Base-by-base conservation (phyloP, 2,888 invertebrate genomes). In the Caenorhabditis afra region DNA sequence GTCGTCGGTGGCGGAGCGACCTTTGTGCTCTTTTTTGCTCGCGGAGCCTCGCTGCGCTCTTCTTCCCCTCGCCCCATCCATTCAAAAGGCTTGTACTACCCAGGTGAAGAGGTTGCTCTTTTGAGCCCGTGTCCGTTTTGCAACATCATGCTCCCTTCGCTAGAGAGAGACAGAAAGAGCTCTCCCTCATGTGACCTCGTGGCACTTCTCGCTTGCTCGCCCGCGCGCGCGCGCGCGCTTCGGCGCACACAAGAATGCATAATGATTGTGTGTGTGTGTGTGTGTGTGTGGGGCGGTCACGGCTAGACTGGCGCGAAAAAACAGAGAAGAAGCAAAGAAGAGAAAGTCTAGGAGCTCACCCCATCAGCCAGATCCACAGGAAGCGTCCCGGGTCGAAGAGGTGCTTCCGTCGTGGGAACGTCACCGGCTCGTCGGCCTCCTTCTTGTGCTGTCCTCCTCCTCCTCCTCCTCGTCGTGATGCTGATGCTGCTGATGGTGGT, bases 191-290 rank as follows among this genome's bases (percentile, higher is more conserved):
- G 44, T 44, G 44, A 44, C 44, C 44, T n/a, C 47, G 47, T 20
- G 47, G 8, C 5, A 11, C 18, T n/a, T 47, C 47, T 16, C 47
- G 12, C 53, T 44, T 22, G 29, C 50, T 35, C 52, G n/a, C n/a
- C 35, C 65, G 45, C 55, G 57, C 39, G 22, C 16, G 55, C 29
- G 5, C 47, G 35, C 53, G 45, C 49, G 66, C 61, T 41, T 50
- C 59, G 58, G 22, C 58, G 52, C 59, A 61, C 68, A 61, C 57
- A 57, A 49, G 67, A 68, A 68, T 70, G 62, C 70, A 70, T 70
- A 70, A 70, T 70, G 70, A 70, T 67, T 47, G 35, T 58, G 50
- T n/a, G n/a, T n/a, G n/a, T n/a, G n/a, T n/a, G n/a, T n/a, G n/a
- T n/a, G n/a, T n/a, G n/a, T n/a, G 16, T 16, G 49, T 23, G 50